Conservation (phyloP, 2,113 vertebrate genomes). For the Sarotherodon lohbergeri region DNA sequence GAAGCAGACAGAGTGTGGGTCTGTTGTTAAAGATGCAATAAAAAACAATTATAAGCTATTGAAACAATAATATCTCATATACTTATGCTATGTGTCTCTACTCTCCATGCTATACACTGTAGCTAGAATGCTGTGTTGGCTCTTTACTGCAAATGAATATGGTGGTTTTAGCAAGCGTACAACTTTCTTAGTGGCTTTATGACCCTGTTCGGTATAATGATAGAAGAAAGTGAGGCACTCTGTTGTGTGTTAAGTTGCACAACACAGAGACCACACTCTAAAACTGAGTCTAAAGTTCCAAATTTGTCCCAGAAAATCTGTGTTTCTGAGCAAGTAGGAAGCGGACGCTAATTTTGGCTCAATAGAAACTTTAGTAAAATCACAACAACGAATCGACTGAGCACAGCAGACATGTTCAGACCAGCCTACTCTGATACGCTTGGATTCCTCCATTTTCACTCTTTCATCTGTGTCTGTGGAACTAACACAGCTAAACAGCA, state of each 20-base stretch:
- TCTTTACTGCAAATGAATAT: neutral
- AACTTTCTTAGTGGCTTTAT: neutral
- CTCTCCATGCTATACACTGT: neutral
- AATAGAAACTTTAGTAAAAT: neutral
- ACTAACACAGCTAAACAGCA: constrained; percentile 2
- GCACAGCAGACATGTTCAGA: neutral
- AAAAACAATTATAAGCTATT: neutral
- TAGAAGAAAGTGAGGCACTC: neutral
- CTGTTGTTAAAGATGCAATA: neutral
- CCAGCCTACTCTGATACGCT: neutral
- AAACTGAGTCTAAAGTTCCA: neutral
- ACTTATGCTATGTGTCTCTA: neutral
- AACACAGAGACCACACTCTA: neutral
- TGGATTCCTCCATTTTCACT: neutral
- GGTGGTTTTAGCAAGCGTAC: neutral
- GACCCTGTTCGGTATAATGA: neutral
- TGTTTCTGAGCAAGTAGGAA: neutral
- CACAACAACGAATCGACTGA: constrained; percentile 8
- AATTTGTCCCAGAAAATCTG: neutral
- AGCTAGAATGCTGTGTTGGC: neutral
- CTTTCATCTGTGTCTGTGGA: neutral
- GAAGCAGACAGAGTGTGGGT: rapidly evolving
- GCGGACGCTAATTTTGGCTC: rapidly evolving
- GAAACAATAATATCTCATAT: neutral
- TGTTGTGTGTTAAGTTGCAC: neutral